These are phyloP conservation scores for Drosophila mimica DNA, from an alignment of 2,888 invertebrate species.

Conservation along the genomic window DNA sequence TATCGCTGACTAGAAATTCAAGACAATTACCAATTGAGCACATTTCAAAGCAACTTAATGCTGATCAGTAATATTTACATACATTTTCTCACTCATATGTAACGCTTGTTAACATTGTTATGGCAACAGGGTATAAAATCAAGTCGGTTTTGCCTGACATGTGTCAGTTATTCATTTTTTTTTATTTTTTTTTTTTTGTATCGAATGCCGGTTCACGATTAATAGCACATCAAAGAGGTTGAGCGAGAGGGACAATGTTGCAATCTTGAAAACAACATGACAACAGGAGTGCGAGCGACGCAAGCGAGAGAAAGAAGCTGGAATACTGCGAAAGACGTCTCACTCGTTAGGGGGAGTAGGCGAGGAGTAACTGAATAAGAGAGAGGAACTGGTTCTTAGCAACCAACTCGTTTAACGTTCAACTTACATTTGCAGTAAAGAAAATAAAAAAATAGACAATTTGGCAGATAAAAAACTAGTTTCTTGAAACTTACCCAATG, in stretches of 20 bases:
- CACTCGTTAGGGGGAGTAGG: conserved; percentile 36
- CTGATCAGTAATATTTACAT: conserved; percentile 2
- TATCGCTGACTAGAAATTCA: neutral
- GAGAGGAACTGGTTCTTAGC: conserved; percentile 67
- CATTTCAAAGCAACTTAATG: neutral
- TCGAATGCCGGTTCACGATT: conserved; percentile 18
- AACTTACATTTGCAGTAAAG: conserved; percentile 35
- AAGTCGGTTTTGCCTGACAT: neutral
- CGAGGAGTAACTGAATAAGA: conserved; percentile 25
- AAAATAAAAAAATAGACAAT: conserved; percentile 22
- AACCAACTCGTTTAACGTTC: conserved; percentile 68
- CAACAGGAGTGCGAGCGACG: conserved; percentile 6
- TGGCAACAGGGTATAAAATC: conserved; percentile 7
- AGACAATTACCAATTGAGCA: neutral
- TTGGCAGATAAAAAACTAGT: conserved; percentile 47
- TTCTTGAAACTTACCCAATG: conserved; percentile 59
- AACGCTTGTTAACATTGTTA: neutral
- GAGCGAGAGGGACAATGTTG: conserved; percentile 8
- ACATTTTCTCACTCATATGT: neutral
- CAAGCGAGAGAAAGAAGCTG: conserved; percentile 37
- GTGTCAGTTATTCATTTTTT: conserved; percentile 7
- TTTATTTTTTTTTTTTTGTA: neutral
- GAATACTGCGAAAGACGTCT: conserved; percentile 41
- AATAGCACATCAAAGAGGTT: neutral
- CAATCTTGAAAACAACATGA: neutral